Percentiles rank a stretch among this genome's conserved stretches.
Evolutionary conservation across 2,797 vertebrate genomes (phyloP).

Genomic region (Rhinatrema bivittatum): DNA sequence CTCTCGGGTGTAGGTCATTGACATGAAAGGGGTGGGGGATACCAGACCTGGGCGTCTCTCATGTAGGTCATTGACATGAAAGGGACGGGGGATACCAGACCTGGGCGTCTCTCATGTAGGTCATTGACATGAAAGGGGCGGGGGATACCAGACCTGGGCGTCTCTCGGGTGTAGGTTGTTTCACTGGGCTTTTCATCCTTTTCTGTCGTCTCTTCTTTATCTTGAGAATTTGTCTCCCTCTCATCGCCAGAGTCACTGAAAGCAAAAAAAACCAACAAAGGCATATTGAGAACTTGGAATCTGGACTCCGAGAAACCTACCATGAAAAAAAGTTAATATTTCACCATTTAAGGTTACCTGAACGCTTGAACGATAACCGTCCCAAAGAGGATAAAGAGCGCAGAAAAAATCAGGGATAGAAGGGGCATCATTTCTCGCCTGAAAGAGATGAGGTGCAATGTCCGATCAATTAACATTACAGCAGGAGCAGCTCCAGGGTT

Average conservation of each 20-base stretch:
- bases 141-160: conserved; percentile 57
- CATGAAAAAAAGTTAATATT: too few relatives aligned
- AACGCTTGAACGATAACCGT: conserved; percentile 93
- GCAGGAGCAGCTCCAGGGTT: too few relatives aligned
- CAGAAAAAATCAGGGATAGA: conserved; percentile 90
- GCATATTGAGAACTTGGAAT: not conserved
- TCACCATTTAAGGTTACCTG: too few relatives aligned
- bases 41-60: too few relatives aligned
- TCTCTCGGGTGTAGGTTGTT: conserved; percentile 59
- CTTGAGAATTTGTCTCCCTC: conserved; percentile 63
- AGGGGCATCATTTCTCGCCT: conserved; percentile 98
- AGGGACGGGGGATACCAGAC: too few relatives aligned
- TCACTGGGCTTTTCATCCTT: conserved; percentile 54
- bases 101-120: too few relatives aligned
- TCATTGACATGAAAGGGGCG: too few relatives aligned
- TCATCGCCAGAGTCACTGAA: conserved; percentile 84
- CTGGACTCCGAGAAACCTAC: accelerated
- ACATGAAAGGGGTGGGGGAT: too few relatives aligned
- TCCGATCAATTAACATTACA: not conserved
- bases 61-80: too few relatives aligned
- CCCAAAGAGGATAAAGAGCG: conserved; percentile 92
- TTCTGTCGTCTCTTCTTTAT: conserved; percentile 61
- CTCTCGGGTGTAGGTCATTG: too few relatives aligned
- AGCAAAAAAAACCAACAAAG: conserved; percentile 5
- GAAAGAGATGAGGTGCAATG: conserved; percentile 14